Evolutionary conservation across 2,888 invertebrate genomes (phyloP), one percentile per base, ranked within the genome.

Genomic region (Lydus trimaculatus): DNA sequence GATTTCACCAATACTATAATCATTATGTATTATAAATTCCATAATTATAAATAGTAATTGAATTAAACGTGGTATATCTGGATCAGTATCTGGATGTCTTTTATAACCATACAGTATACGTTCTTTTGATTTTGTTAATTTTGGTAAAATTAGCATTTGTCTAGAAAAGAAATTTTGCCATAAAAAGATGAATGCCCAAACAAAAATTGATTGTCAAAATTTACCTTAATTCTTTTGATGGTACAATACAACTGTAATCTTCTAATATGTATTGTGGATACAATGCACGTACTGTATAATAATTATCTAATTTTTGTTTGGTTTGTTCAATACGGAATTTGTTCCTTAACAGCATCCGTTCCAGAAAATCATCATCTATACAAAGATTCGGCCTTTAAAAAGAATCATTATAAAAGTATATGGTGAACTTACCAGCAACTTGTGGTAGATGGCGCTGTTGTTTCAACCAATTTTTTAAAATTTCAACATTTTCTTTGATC

Each of bases 261-360:
- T 56, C 13, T 1, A 25, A 15, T 11, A 28, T n/a, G n/a, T 56
- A 28, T 13, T 28, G 6, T 0, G 28, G 28, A 25, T n/a, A 28
- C 3, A 28, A 2, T 5, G 5, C 28, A 28, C 9, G 56, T n/a
- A 28, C 0, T 6, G 56, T 61, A 23, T 48, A 65, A 43, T 63
- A 67, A 58, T 67, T 31, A 20, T 67, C 63, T 17, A 67, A 15
- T 43, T 63, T 63, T 9, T 59, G 31, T 59, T 67, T 63, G 23
- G 63, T 63, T 15, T 52, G 56, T 63, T 67, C 67, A 11, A 67
- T 58, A 15, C 59, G 43, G 43, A 43, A 43, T 43, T 43, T 43
- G 17, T 43, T 43, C 31, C 63, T 63, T 15, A 67, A 11, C 23
- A 67, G 31, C 5, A 67, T 20, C 11, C 63, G 28, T 31, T 63